Conservation (phyloP, 2,113 vertebrate genomes). For the Eurypyga helias region DNA sequence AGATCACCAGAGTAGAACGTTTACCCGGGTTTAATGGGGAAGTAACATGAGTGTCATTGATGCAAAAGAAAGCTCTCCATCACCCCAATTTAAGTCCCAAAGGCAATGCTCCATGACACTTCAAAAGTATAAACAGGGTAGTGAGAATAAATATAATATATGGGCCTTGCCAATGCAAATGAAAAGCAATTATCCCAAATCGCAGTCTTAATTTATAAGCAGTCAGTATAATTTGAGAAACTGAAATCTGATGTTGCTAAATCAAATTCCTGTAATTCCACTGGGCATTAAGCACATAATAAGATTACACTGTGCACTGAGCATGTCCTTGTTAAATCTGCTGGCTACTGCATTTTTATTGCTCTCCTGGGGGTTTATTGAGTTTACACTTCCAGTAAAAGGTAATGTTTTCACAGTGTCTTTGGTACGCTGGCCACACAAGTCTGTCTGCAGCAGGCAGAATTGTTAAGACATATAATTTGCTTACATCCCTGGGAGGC, state of each 20-base stretch:
- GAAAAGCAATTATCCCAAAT: constrained; percentile 71
- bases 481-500: constrained; percentile 28
- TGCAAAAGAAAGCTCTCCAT: constrained; percentile 50
- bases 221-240: constrained; percentile 75
- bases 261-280: constrained; percentile 75
- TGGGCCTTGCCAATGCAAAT: constrained; percentile 65
- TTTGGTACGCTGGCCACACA: constrained; percentile 51
- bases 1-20: neutral
- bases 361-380: constrained; percentile 73
- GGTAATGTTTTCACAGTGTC: constrained; percentile 65
- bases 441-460: constrained; percentile 47
- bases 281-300: constrained; percentile 72
- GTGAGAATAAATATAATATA: constrained; percentile 65
- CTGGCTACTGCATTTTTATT: constrained; percentile 76
- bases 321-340: constrained; percentile 75
- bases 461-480: constrained; percentile 53
- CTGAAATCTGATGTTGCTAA: constrained; percentile 73
- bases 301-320: constrained; percentile 73
- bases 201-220: constrained; percentile 62
- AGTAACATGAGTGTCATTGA: neutral
- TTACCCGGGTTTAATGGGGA: neutral
- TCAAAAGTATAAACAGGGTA: constrained; percentile 60
- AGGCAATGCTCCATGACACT: constrained; percentile 32
- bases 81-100: constrained; percentile 31
- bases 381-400: constrained; percentile 72